phyloP scores from a whole-genome alignment of 1,140 invertebrate genomes.

The Streblospio benedicti region DNA sequence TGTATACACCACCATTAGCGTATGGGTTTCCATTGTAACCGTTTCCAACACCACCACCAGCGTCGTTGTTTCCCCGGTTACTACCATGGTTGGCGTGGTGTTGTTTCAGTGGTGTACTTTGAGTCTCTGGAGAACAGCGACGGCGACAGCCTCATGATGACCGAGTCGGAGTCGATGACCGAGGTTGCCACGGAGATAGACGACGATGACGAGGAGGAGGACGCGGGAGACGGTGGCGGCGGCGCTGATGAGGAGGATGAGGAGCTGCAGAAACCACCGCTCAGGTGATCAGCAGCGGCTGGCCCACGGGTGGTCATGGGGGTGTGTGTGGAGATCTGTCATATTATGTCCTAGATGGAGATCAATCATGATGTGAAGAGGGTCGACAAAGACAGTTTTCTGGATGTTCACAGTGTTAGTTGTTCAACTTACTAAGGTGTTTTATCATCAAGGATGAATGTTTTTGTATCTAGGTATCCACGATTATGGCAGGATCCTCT shows the following conservation, averaged over 20 bases:
- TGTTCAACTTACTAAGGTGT: too few relatives aligned
- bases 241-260: slow-evolving; percentile 31
- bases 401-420: too few relatives aligned
- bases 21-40: neutral
- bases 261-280: slow-evolving; percentile 35
- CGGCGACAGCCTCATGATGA: slow-evolving; percentile 26
- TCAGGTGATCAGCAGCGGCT: too few relatives aligned
- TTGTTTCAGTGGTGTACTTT: neutral
- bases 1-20: neutral
- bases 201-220: slow-evolving; percentile 16
- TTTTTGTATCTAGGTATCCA: too few relatives aligned
- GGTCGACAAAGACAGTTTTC: too few relatives aligned
- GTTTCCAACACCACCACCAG: neutral
- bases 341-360: too few relatives aligned
- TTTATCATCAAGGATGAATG: too few relatives aligned
- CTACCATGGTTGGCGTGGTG: neutral
- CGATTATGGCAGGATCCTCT: too few relatives aligned
- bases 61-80: neutral
- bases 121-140: slow-evolving; percentile 21
- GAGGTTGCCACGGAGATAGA: slow-evolving; percentile 23
- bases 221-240: slow-evolving; percentile 4
- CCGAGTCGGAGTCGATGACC: slow-evolving; percentile 24
- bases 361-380: too few relatives aligned
- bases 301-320: too few relatives aligned
- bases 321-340: too few relatives aligned